Percentiles rank a stretch among this genome's conserved stretches.
Conservation (phyloP, 2,888 invertebrate genomes). For the Cosmorhoe ocellata region DNA sequence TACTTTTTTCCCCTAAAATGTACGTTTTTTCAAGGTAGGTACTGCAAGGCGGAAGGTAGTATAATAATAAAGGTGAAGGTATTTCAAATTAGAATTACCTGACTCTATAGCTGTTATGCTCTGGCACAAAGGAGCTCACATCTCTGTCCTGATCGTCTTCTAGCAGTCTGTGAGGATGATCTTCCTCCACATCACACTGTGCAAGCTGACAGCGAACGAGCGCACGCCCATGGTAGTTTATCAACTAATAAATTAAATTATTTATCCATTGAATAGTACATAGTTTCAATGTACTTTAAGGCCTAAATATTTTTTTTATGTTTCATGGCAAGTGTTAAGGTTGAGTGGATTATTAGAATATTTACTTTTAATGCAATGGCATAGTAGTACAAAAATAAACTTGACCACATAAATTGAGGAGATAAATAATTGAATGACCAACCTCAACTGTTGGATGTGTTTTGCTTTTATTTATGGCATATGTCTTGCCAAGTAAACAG, state of each 20-base stretch:
- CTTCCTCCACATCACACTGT: conserved; percentile 80
- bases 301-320: too few relatives aligned
- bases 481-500: conserved; percentile 85
- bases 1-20: too few relatives aligned
- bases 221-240: conserved; percentile 76
- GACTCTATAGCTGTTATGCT: conserved; percentile 84
- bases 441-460: conserved; percentile 90
- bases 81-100: conserved; percentile 62
- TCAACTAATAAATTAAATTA: conserved; percentile 43
- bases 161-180: conserved; percentile 88
- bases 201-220: conserved; percentile 87
- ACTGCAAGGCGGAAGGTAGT: too few relatives aligned
- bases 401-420: too few relatives aligned
- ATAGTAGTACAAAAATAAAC: too few relatives aligned
- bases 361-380: too few relatives aligned
- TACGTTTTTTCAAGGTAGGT: too few relatives aligned
- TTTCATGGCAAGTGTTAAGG: too few relatives aligned
- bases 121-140: conserved; percentile 85
- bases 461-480: conserved; percentile 81
- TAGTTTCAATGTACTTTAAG: too few relatives aligned
- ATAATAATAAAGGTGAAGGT: too few relatives aligned
- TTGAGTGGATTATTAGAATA: too few relatives aligned
- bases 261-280: too few relatives aligned
- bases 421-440: conserved; percentile 33
- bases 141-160: conserved; percentile 85